phyloP scores from a whole-genome alignment of 2,113 vertebrate species.

The Polypterus bichir region DNA sequence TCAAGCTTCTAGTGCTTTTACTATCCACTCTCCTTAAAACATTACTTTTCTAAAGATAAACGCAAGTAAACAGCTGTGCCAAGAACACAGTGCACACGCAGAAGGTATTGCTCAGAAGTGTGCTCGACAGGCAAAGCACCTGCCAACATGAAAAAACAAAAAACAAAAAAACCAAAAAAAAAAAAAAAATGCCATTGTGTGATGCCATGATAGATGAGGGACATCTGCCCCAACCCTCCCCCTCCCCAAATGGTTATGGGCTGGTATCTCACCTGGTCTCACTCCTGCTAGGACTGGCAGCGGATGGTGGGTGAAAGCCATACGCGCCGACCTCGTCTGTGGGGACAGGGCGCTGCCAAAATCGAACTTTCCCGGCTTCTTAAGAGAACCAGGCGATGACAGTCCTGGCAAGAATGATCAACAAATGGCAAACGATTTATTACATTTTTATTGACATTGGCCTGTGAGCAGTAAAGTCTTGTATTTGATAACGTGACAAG shows the following conservation, averaged over 20 bases:
- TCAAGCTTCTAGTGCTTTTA: no score
- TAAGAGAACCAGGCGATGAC: slow-evolving; percentile 81
- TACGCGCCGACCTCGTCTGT: slow-evolving; percentile 85
- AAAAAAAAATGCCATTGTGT: no score
- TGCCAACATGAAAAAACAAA: no score
- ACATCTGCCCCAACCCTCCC: not conserved
- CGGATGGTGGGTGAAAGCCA: slow-evolving; percentile 94
- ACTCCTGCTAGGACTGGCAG: slow-evolving; percentile 93
- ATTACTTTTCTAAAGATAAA: no score
- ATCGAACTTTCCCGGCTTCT: slow-evolving; percentile 94
- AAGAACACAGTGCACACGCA: no score
- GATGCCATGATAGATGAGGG: no score
- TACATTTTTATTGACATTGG: not conserved
- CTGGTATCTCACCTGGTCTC: slow-evolving; percentile 83
- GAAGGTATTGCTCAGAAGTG: no score
- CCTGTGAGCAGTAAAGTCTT: not conserved
- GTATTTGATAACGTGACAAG: no score
- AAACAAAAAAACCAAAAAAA: no score
- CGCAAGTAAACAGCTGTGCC: no score
- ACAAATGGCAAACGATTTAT: slow-evolving; percentile 54
- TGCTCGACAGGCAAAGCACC: no score
- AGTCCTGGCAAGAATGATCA: slow-evolving; percentile 79
- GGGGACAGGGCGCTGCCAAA: slow-evolving; percentile 81
- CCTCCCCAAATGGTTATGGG: slow-evolving; percentile 23
- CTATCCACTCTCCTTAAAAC: no score